Evolutionary conservation across 2,888 invertebrate species (phyloP).

Genomic region (Podabrus alpinus): DNA sequence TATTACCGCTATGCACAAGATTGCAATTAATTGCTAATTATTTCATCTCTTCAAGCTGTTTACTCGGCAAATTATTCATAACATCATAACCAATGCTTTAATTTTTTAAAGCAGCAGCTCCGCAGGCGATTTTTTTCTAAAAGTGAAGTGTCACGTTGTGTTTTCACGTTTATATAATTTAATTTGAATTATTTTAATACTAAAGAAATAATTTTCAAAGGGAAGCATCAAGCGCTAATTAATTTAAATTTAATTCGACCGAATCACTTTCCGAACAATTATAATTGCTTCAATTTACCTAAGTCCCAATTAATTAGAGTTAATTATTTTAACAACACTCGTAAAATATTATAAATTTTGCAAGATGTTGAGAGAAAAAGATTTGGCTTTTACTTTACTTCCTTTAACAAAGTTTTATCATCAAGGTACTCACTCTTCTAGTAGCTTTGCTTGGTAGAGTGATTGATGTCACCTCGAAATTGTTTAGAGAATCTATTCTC

Average conservation of each 20-base stretch:
- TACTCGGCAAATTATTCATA: background rate
- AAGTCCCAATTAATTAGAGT: background rate
- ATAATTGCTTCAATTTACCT: background rate
- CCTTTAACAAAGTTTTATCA: constrained; percentile 8
- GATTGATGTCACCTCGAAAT: constrained; percentile 21
- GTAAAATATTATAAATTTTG: background rate
- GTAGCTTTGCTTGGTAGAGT: constrained; percentile 8
- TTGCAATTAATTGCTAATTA: background rate
- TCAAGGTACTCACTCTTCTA: constrained; percentile 8
- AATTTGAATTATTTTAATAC: background rate
- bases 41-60: background rate
- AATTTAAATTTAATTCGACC: background rate
- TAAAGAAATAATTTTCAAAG: background rate
- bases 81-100: too few relatives aligned
- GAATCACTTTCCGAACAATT: background rate
- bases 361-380: background rate
- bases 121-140: background rate
- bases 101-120: background rate
- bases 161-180: background rate
- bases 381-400: constrained; percentile 4
- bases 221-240: background rate
- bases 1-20: background rate
- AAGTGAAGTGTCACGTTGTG: background rate
- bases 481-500: constrained; percentile 16
- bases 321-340: background rate